These are phyloP conservation scores for Chrysolina americana DNA, from an alignment of 2,888 invertebrate genomes.

Conservation along the genomic window DNA sequence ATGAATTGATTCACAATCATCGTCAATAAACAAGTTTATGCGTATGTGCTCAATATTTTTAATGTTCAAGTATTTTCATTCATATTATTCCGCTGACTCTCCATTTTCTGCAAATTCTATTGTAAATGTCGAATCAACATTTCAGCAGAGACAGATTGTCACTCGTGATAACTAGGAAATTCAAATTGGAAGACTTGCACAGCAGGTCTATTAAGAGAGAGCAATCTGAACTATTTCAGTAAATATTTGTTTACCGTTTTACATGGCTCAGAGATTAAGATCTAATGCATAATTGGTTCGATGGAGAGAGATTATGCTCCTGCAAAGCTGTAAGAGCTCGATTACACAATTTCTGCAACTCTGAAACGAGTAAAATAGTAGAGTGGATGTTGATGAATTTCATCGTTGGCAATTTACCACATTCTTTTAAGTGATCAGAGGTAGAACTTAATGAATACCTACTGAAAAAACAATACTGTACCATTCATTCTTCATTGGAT, in stretches of 20 bases:
- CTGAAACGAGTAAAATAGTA: neutral
- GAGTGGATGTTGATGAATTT: too few relatives aligned
- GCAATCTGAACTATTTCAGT: slow-evolving; percentile 42
- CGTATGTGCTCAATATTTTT: too few relatives aligned
- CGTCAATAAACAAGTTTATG: too few relatives aligned
- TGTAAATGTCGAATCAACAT: slow-evolving; percentile 4
- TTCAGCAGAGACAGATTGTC: slow-evolving; percentile 24
- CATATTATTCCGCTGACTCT: neutral
- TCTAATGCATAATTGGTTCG: slow-evolving; percentile 34
- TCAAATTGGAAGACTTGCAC: slow-evolving; percentile 33
- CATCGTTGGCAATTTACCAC: too few relatives aligned
- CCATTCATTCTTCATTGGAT: too few relatives aligned
- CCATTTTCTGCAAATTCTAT: neutral
- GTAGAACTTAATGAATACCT: too few relatives aligned
- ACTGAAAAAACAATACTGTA: too few relatives aligned
- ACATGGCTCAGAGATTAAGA: slow-evolving; percentile 38
- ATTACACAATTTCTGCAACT: neutral
- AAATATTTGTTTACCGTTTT: slow-evolving; percentile 44
- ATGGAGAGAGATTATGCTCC: neutral
- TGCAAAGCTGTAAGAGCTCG: neutral
- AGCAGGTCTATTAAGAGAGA: slow-evolving; percentile 39
- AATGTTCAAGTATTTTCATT: neutral
- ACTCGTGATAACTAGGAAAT: slow-evolving; percentile 28
- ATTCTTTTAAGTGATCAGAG: too few relatives aligned
- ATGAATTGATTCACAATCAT: too few relatives aligned